Evolutionary conservation across 2,888 invertebrate genomes (phyloP).

Genomic region (Chydorus sphaericus): DNA sequence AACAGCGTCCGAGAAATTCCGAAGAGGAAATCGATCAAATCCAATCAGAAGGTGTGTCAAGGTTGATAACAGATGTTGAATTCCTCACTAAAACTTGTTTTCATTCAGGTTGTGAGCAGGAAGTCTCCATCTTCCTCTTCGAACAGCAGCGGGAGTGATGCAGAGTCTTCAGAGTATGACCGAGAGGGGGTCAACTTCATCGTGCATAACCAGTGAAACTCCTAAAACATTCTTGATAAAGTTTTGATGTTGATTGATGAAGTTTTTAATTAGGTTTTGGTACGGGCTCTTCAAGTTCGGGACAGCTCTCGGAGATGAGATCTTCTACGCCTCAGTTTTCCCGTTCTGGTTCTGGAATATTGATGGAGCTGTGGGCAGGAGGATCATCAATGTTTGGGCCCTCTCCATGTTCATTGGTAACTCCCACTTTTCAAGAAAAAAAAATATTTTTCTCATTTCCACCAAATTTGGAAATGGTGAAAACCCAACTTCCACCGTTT

Average conservation of each 20-base stretch:
- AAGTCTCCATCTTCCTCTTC: background rate
- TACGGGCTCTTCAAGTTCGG: slow-evolving; percentile 72
- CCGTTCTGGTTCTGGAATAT: slow-evolving; percentile 92
- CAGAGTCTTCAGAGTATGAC: background rate
- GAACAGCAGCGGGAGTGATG: background rate
- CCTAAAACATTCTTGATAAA: too few relatives aligned
- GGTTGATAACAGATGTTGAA: too few relatives aligned
- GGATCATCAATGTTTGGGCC: slow-evolving; percentile 69
- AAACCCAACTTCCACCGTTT: too few relatives aligned
- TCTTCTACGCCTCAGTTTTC: slow-evolving; percentile 79
- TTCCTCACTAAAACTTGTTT: background rate
- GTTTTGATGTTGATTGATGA: too few relatives aligned
- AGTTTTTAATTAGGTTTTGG: too few relatives aligned
- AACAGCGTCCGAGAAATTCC: background rate
- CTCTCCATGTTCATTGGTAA: slow-evolving; percentile 69
- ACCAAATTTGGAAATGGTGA: too few relatives aligned
- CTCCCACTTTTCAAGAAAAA: background rate
- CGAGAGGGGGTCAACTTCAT: background rate
- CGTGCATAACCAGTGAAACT: background rate
- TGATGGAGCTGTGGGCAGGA: slow-evolving; percentile 68
- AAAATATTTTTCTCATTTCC: too few relatives aligned
- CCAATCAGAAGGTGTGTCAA: background rate
- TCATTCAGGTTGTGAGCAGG: background rate
- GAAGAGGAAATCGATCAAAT: background rate
- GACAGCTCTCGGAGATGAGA: slow-evolving; percentile 75